Base-by-base conservation (phyloP, 2,113 vertebrate species). In the Puntigrus tetrazona region DNA sequence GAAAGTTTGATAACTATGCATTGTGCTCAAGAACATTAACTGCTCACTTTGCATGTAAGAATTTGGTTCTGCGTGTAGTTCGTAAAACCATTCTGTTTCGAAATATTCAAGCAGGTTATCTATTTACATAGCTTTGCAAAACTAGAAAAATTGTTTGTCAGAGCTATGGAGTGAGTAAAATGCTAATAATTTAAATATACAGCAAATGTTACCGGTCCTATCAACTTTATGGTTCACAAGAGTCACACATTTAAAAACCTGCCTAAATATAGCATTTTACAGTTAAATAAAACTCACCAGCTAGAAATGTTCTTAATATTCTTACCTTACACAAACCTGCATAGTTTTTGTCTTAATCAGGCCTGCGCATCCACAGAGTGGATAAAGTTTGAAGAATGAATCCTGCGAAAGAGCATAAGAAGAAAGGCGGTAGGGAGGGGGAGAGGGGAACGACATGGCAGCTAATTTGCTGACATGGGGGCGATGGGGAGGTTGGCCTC, bases 401-500 rank as follows among this genome's bases (percentile, higher is more conserved):
- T 61, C 83, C 67, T 59, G 25, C 14, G 84, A 34, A 79, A 76
- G 81, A 31, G 83, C 31, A 79, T 59, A 50, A 55, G 38, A 78
- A 63, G 75, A 78, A 41, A 29, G 43, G 69, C 45, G 67, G 81
- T 61, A 72, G 86, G 82, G 86, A 50, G 84, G 79, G 85, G 86
- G 52, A 81, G 78, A 85, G 85, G 92, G 85, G 92, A 92, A 92
- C 90, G 87, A 92, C 94, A 91, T 91, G 91, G 85, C 85, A 93
- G 95, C 94, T 96, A 96, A 96, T 96, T 96, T 93, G 92, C 93
- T 94, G 94, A 94, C 95, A 95, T 80, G 89, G 61, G 92, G 94
- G 93, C 91, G 91, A 84, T 50, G 85, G 20, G 91, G 92, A 91
- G 90, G 89, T 91, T 92, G 88, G 89, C 92, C 94, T 91, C 87